phyloP scores from a whole-genome alignment of 2,888 invertebrate species.

The Xestia rhomboidea region DNA sequence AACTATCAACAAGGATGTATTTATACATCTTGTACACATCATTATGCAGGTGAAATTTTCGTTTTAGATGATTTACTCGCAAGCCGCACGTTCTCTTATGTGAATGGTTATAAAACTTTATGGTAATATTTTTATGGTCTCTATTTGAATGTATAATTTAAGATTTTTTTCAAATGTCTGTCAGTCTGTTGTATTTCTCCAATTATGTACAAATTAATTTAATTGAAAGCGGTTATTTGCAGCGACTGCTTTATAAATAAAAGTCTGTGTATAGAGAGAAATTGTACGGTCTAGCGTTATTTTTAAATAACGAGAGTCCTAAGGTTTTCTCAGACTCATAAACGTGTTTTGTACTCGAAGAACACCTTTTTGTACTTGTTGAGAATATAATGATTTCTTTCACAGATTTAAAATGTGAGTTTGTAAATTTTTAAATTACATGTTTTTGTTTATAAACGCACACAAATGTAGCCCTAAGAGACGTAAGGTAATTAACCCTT shows the following conservation, averaged over 20 bases:
- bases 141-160: slow-evolving; percentile 43
- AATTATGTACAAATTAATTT: slow-evolving; percentile 21
- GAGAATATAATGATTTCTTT: background rate
- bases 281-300: slow-evolving; percentile 47
- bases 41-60: slow-evolving; percentile 57
- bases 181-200: background rate
- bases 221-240: slow-evolving; percentile 47
- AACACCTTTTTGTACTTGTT: background rate
- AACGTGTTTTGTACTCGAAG: background rate
- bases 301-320: slow-evolving; percentile 43
- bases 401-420: background rate
- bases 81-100: slow-evolving; percentile 22
- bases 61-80: slow-evolving; percentile 24
- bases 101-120: slow-evolving; percentile 31
- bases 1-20: slow-evolving; percentile 70
- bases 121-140: slow-evolving; percentile 31
- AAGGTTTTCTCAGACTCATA: slow-evolving; percentile 46
- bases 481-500: background rate
- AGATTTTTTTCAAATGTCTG: background rate
- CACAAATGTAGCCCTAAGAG: no score
- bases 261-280: slow-evolving; percentile 52
- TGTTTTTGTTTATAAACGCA: background rate
- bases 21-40: slow-evolving; percentile 29
- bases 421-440: background rate
- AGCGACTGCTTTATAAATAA: slow-evolving; percentile 50